These are phyloP conservation scores for Gymnopithys bicolor DNA, from an alignment of 2,797 vertebrate genomes.

Conservation along the genomic window DNA sequence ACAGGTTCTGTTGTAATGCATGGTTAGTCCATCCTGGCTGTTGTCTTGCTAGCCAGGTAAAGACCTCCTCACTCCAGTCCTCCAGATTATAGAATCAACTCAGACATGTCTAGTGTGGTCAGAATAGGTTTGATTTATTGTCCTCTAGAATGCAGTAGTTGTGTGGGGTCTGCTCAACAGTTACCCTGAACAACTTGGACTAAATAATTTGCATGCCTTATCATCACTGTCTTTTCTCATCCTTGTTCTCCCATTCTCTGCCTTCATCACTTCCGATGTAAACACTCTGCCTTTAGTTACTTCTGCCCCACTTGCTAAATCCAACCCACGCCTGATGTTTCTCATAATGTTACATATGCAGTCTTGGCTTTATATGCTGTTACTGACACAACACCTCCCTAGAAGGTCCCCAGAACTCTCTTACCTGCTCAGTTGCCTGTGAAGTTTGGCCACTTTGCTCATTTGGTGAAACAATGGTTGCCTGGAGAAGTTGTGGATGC, in stretches of 20 bases:
- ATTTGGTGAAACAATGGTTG: neutral
- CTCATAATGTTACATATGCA: neutral
- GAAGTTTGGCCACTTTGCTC: neutral
- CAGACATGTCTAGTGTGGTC: neutral
- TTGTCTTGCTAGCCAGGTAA: neutral
- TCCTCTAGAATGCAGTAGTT: neutral
- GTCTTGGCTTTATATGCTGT: neutral
- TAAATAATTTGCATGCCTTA: neutral
- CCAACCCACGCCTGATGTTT: neutral
- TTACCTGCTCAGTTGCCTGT: neutral
- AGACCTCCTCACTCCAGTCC: neutral
- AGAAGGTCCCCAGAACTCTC: neutral
- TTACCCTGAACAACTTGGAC: neutral
- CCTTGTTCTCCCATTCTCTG: neutral
- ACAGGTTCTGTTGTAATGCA: neutral
- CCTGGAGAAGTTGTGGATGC: neutral
- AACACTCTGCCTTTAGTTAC: neutral
- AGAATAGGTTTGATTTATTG: neutral
- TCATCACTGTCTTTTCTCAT: neutral
- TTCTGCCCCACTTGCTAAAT: neutral
- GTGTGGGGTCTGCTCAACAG: neutral
- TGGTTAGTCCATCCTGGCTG: neutral
- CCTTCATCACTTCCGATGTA: neutral
- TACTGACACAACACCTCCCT: neutral
- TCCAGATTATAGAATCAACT: neutral